Percentiles rank a stretch among this genome's conserved stretches.
Evolutionary conservation across 2,888 invertebrate genomes (phyloP).

Genomic region (Platycheirus rosarum): DNA sequence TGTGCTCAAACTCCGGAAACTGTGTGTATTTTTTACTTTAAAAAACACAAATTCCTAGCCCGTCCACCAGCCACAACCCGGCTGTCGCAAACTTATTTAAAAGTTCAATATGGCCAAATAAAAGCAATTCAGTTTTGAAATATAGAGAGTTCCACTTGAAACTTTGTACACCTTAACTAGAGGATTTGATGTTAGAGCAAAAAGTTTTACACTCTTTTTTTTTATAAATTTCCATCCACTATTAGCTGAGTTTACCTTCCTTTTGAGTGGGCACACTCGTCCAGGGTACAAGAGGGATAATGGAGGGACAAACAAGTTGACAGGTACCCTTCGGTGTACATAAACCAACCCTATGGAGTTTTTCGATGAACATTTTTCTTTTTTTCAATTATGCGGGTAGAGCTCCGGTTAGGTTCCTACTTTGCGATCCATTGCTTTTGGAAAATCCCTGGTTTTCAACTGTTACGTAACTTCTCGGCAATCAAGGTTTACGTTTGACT

Average conservation of each 20-base stretch:
- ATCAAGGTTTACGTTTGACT: slow-evolving; percentile 43
- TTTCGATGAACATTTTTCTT: neutral
- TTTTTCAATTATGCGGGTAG: too few relatives aligned
- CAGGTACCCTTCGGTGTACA: slow-evolving; percentile 13
- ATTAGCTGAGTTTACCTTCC: slow-evolving; percentile 22
- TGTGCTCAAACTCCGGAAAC: slow-evolving; percentile 6
- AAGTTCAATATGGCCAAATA: slow-evolving; percentile 58
- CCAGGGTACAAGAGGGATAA: neutral
- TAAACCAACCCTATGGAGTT: neutral
- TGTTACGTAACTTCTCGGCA: slow-evolving; percentile 37
- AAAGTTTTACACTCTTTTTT: slow-evolving; percentile 58
- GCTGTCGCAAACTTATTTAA: slow-evolving; percentile 45
- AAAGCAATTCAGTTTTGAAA: slow-evolving; percentile 51
- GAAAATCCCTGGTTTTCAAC: neutral
- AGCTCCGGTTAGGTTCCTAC: neutral
- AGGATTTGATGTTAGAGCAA: slow-evolving; percentile 30
- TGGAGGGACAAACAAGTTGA: slow-evolving; percentile 19
- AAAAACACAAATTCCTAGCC: neutral
- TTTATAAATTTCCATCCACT: slow-evolving; percentile 22
- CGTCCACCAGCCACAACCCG: neutral
- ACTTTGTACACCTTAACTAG: slow-evolving; percentile 46
- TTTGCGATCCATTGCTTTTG: neutral
- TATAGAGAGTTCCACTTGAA: slow-evolving; percentile 64
- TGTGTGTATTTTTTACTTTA: neutral
- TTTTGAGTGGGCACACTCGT: slow-evolving; percentile 5